phyloP scores from a whole-genome alignment of 2,113 vertebrate genomes.

The Illadopsis cleaveri region DNA sequence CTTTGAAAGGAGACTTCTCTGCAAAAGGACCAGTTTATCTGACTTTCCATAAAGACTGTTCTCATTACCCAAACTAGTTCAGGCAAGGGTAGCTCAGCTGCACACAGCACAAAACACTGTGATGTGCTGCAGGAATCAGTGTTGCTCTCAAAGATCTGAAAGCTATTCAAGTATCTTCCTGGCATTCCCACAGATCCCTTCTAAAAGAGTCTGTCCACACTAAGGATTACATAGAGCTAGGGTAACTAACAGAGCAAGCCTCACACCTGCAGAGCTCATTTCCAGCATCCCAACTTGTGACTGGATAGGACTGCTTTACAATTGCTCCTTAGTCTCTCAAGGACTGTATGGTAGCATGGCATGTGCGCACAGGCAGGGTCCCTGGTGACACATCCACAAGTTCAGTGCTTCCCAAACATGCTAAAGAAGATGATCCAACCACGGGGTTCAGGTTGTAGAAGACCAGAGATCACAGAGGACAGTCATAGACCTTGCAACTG shows the following conservation, averaged over 20 bases:
- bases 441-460: background rate
- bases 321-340: background rate
- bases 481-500: background rate
- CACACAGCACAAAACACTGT: background rate
- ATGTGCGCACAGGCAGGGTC: background rate
- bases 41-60: background rate
- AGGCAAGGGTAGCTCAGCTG: background rate
- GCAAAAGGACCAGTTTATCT: background rate
- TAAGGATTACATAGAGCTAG: background rate
- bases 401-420: background rate
- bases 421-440: background rate
- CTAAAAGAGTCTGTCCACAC: background rate
- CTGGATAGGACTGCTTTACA: background rate
- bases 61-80: background rate
- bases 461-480: background rate
- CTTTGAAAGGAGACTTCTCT: background rate
- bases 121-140: background rate
- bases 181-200: background rate
- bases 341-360: background rate
- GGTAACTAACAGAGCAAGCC: background rate
- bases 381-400: background rate
- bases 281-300: background rate
- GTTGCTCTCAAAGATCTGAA: background rate
- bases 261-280: background rate
- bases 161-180: rapidly evolving